Evolutionary conservation across 1,140 invertebrate species (phyloP), one percentile per base, ranked within the genome.

Genomic region (Megathymus violae): DNA sequence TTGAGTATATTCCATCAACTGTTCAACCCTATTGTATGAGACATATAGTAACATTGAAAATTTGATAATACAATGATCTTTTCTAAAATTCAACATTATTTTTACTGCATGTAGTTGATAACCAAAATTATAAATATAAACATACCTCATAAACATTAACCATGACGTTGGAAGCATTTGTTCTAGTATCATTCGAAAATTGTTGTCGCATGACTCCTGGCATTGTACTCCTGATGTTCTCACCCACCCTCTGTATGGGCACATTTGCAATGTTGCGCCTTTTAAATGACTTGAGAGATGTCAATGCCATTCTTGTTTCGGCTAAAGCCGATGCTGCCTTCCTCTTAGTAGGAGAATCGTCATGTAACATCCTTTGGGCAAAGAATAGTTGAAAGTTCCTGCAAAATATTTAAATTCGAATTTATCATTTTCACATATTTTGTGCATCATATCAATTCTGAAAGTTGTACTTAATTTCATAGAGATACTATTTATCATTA

Each of bases 291-390:
- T 92, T 90, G 38, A 96, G 81, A 5, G 95, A 95, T 62, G 94
- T 95, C 62, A 96, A 89, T 11, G 95, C 95, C 69, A 94, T 93
- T 61, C 96, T 92, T 67, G 94, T 94, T 76, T 95, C 94, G 0
- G 93, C 86, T 54, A 95, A 88, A 34, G 92, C 92, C 66, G 85
- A 82, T 73, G 86, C 92, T 63, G 72, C 89, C 74, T 84, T 92
- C 84, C 83, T 90, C 87, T 80, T 94, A 77, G 69, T 94, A 84
- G 67, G 89, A 67, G 85, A 93, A 78, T 84, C 94, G 91, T 85
- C 93, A 88, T 92, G 93, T 40, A 93, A 75, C 80, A 93, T 89
- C 64, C 91, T 91, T 85, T 93, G 93, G 71, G 88, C 94, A 79
- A 90, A 93, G 91, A 89, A 94, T 75, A 89, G 92, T 85, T 88